Evolutionary conservation across 2,888 invertebrate genomes (phyloP), one percentile per base, ranked within the genome.

Genomic region (Timema podura): DNA sequence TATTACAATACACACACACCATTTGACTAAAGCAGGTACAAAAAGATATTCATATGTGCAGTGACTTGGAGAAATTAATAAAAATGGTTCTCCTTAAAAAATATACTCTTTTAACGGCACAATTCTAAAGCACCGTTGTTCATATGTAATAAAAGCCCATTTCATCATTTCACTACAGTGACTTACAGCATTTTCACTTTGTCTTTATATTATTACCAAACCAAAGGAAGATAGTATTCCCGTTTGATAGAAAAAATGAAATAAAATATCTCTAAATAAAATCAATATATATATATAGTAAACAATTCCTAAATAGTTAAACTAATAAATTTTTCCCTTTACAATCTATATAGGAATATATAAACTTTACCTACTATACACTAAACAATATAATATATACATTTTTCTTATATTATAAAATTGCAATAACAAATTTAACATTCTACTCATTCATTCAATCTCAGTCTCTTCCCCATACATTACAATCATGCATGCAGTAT

Each of bases 41-140:
- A 70, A 70, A 68, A 51, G 54, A 70, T 48, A 70, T 16, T 57
- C 46, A 59, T 45, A 51, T 66, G 69, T 66, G 66, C 69, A 70
- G 66, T 66, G 57, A 70, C 59, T 59, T 48, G 54, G 48, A 66
- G 45, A 47, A 45, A 65, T 70, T 66, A 16, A 48, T 46, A 68
- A 61, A 68, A 44, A 47, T 66, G n/a, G 59, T 15, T 47, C n/a
- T 54, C 64, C 65, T 65, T 69, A 57, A 69, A 69, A 69, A 70
- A 64, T 57, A 44, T 46, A 48, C 57, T 51, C 64, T 48, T 16
- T 11, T 73, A 73, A 69, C 68, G 71, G 71, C 71, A 73, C 73
- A 68, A 47, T 51, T 48, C 30, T 70, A 69, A 71, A 70, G 73
- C 73, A 73, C 73, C 69, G 65, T 61, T 54, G 70, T 72, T 70